Base-by-base conservation (phyloP, 2,888 invertebrate species). In the Halocaridina rubra region DNA sequence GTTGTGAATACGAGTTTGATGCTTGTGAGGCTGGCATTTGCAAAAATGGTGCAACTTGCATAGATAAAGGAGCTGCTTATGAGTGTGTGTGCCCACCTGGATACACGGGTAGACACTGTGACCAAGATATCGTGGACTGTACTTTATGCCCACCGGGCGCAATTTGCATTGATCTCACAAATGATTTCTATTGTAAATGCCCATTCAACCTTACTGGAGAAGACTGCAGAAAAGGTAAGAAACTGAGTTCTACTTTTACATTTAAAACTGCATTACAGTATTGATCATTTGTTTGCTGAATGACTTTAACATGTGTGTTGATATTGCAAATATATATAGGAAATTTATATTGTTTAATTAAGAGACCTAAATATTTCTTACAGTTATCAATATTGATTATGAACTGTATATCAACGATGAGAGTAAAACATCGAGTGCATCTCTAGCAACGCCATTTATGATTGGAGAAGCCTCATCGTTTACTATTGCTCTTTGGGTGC, bases 351-450 rank as follows among this genome's bases (percentile, higher is more conserved):
- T n/a, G n/a, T n/a, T n/a, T n/a, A n/a, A n/a, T n/a, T n/a, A n/a
- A n/a, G n/a, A n/a, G n/a, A n/a, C n/a, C n/a, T n/a, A n/a, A n/a
- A n/a, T n/a, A n/a, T n/a, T n/a, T n/a, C n/a, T n/a, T 93, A 61
- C 92, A 97, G 97, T 96, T n/a, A 96, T 98, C 89, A 97, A 97
- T 92, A 96, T 97, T n/a, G 97, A 98, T 91, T 99, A 98, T 91
- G 98, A 99, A 90, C 92, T 99, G 10, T 97, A 96, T 93, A 98
- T 99, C 91, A 96, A 97, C 90, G 97, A 98, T 90, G 91, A 92
- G 74, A 94, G 96, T 69, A 93, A 95, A 16, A 94, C 97, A 16
- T 97, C 97, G 86, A 96, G 96, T 89, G 98, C 98, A 3, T 95
- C 97, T 29, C 95, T 98, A 91, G 94, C 97, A 16, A 96, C 98